Base-by-base conservation (phyloP, 2,888 invertebrate species). In the Macrosoma leucophasiata region DNA sequence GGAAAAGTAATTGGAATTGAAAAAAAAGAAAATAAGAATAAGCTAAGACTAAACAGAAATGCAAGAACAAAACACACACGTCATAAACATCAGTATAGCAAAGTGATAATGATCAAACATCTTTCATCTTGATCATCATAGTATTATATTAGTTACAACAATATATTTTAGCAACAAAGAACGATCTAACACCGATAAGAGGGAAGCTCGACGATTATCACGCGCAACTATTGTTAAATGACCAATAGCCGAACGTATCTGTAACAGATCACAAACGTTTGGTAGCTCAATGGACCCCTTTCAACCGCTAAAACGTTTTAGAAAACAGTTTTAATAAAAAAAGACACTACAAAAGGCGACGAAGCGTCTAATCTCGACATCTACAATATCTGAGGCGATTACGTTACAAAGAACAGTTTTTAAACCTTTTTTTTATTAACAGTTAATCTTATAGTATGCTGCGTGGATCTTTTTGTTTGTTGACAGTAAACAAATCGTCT, bases 401-500 rank as follows among this genome's bases (percentile, higher is more conserved):
- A 53, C 50, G 54, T 55, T 63, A 76, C 74, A 76, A 72, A 64
- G 59, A 58, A 63, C 61, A 71, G 62, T 67, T 64, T 66, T 71
- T 70, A n/a, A n/a, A n/a, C n/a, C 67, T 56, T 45, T 48, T 54
- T 57, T 58, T 65, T 62, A 68, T 69, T 70, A 70, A 66, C 67
- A 58, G 71, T 75, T 75, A 72, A 75, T 74, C 72, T 75, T 48
- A 37, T 33, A 52, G 54, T 59, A 50, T 48, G 54, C 41, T 53
- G 52, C 72, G 76, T 66, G 63, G 77, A 78, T 78, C 77, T 78
- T 69, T 62, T 81, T 82, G 78, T 82, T 71, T 71, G 72, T 70
- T 78, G 78, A 75, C 79, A 69, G 70, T 73, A 79, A 84, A 82
- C 82, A 82, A 81, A 84, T 82, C 75, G 79, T 79, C 77, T 76